phyloP scores from a whole-genome alignment of 2,797 vertebrate genomes.

The Orientallactaga sibirica region DNA sequence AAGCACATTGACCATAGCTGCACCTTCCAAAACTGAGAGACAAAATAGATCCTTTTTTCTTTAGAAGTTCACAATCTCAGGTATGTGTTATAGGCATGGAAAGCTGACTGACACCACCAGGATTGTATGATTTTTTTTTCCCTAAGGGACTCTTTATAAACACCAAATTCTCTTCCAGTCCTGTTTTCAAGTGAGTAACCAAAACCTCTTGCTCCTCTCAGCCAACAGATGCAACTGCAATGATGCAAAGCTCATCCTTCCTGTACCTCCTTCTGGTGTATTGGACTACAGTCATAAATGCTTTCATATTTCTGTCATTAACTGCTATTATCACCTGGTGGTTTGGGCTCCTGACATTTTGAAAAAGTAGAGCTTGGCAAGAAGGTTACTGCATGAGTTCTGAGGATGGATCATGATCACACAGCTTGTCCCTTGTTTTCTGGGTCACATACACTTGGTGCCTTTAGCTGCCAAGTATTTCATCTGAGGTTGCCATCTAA shows the following conservation, averaged over 20 bases:
- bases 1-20: not conserved
- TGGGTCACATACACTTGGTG: not conserved
- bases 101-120: not conserved
- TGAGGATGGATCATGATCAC: not conserved
- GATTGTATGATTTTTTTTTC: not conserved
- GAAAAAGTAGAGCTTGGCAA: not conserved
- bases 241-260: constrained; percentile 3
- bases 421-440: not conserved
- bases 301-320: not conserved
- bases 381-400: not conserved
- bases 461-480: not conserved
- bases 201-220: not conserved
- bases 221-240: not conserved
- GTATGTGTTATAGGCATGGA: not conserved
- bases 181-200: constrained; percentile 37
- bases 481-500: not conserved
- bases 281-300: not conserved
- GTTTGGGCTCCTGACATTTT: not conserved
- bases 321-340: not conserved
- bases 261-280: not conserved
- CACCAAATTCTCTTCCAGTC: not conserved
- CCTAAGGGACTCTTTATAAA: no score
- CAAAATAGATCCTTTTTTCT: not conserved
- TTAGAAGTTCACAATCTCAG: not conserved
- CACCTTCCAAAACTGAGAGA: not conserved